Evolutionary conservation across 2,888 invertebrate species (phyloP), one percentile per base, ranked within the genome.

Genomic region (Athalia cordata): DNA sequence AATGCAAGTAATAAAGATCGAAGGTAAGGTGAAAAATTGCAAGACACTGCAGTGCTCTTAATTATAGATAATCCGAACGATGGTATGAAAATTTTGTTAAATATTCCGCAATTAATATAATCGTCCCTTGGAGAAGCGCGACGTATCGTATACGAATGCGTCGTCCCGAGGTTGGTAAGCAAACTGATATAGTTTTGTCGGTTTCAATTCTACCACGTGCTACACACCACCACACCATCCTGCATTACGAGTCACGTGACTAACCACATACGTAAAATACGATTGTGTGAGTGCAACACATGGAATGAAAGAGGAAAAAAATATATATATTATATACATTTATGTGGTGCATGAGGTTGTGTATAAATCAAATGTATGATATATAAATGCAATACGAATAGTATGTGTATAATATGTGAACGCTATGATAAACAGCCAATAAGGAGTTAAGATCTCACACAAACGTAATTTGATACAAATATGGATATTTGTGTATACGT

Each of bases 141-240:
- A 0, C 5, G 13, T 11, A 13, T 29, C 4, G 72, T 57, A 8
- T 59, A 59, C 72, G 59, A 72, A 72, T 72, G 59, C 57, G 72
- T 72, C 50, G 52, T 47, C 59, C 9, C 11, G 57, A 59, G 72
- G 13, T 59, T 45, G 57, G 57, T 72, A 47, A 72, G 79, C 79
- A 79, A 81, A 80, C 78, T 80, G 68, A 75, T 75, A 81, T 76
- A 79, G 77, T 81, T 81, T 81, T 80, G 81, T 79, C 80, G 80
- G 57, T 74, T 79, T 82, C 64, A 77, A 83, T 81, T 72, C 79
- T 79, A 82, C 80, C 81, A 77, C 79, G 78, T 72, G 72, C 72
- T 72, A 9, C 45, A 29, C 29, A 29, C 29, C 29, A 29, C 29
- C 29, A 29, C 29, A 29, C 29, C 2, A 29, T 29, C 29, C 29